phyloP scores from a whole-genome alignment of 1,140 invertebrate genomes.

The Gyrodactylus salaris region DNA sequence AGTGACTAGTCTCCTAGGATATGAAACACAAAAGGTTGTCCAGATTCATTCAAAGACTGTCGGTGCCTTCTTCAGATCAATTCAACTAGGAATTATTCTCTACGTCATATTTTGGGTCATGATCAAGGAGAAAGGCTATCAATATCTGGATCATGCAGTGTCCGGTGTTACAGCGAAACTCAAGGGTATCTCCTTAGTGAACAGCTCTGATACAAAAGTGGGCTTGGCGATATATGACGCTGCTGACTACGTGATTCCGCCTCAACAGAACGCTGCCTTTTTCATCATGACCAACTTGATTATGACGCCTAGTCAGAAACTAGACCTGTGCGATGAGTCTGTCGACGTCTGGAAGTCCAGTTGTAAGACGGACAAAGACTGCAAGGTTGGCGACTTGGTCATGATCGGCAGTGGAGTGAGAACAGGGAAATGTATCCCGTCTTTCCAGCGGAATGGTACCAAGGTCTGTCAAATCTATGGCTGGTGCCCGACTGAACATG shows the following conservation, averaged over 20 bases:
- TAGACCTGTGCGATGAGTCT: conserved; percentile 16
- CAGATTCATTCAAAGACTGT: conserved; percentile 6
- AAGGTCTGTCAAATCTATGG: conserved; percentile 5
- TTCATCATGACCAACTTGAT: conserved; percentile 21
- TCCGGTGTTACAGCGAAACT: conserved; percentile 7
- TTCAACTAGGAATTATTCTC: conserved; percentile 8
- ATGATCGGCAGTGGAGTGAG: conserved; percentile 13
- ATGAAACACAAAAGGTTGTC: conserved; percentile 9
- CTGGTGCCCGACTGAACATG: conserved; percentile 7
- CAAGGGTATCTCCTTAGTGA: conserved; percentile 7
- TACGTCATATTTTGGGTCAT: conserved; percentile 8
- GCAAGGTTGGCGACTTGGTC: neutral
- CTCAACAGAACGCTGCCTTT: conserved; percentile 20
- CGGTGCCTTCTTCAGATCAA: conserved; percentile 5
- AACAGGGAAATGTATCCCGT: conserved; percentile 20
- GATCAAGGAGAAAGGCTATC: conserved; percentile 9
- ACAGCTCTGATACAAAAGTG: neutral
- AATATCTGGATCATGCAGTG: conserved; percentile 4
- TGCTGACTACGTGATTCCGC: conserved; percentile 18
- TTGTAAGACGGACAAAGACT: conserved; percentile 8
- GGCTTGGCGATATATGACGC: conserved; percentile 13
- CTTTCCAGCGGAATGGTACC: neutral
- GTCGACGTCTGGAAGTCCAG: neutral
- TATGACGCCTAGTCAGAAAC: conserved; percentile 17
- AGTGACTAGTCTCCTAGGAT: conserved; percentile 1